phyloP scores from a whole-genome alignment of 2,797 vertebrate genomes.

The Galago senegalensis region DNA sequence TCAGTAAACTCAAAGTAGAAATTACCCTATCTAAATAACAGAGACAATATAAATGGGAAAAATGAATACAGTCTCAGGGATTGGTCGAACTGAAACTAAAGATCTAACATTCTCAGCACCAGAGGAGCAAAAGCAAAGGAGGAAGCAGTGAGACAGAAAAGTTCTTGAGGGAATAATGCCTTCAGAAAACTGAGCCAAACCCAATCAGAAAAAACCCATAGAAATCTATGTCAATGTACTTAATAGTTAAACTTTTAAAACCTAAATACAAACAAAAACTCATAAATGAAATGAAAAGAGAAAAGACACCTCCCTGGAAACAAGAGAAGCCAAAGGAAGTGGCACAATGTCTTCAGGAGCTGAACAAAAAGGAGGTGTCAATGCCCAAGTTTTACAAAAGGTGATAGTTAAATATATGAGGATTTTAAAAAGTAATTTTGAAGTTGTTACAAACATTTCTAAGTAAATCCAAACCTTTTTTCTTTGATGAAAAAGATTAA shows the following conservation, averaged over 20 bases:
- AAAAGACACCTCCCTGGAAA: background rate
- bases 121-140: background rate
- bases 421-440: background rate
- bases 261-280: background rate
- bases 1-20: background rate
- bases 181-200: background rate
- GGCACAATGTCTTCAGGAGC: background rate
- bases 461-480: background rate
- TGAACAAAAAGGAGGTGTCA: background rate
- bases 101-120: background rate
- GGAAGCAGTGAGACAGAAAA: background rate
- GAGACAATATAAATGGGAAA: background rate
- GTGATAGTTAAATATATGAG: background rate
- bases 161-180: background rate
- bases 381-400: background rate
- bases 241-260: background rate
- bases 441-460: background rate
- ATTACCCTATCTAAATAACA: background rate
- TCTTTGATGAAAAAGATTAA: background rate
- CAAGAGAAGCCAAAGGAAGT: background rate
- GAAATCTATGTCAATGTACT: background rate
- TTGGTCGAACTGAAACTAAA: background rate
- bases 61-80: background rate
- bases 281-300: background rate
- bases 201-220: background rate